Base-by-base conservation (phyloP, 1,140 invertebrate genomes). In the Galendromus occidentalis region DNA sequence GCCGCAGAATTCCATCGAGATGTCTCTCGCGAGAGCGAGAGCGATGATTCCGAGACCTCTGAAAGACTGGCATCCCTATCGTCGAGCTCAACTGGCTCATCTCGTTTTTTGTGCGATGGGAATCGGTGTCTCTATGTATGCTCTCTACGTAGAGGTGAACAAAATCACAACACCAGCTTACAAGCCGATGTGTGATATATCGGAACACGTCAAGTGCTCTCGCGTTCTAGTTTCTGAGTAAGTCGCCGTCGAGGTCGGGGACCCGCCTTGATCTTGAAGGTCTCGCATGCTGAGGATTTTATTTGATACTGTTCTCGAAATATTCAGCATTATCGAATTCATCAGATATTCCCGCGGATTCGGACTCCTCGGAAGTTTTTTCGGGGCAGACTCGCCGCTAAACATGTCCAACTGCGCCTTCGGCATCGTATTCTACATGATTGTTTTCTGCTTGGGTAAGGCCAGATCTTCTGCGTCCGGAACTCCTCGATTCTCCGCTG, bases 401-500 rank as follows among this genome's bases (percentile, higher is more conserved):
- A 82, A 85, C 74, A 77, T 84, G 68, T 85, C 86, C 0, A 89
- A 89, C 74, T 82, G 84, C 69, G 75, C 85, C 9, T 82, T 81
- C 73, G 87, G 87, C 65, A 78, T 85, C 51, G 69, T 82, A 2
- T 85, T 83, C 73, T 89, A 87, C 73, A 75, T 76, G 18, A 66
- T 82, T 1, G 75, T 84, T 33, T 76, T 82, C 65, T 69, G 80
- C 30, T 74, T 85, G 14, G 51, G 51, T 59, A 22, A 33, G 51
- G n/a, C 14, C 7, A 4, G 20, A 14, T 4, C 7, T 47, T 18
- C 18, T 22, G 6, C 42, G 14, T 47, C 45, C 20, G 14, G 45
- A 47, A 22, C 42, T 44, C 42, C 14, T 44, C 42, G n/a, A 47
- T 47, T 47, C 20, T 47, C 28, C 42, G 20, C 14, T 18, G 14